These are phyloP conservation scores for Rhinopomastus cyanomelas DNA, from an alignment of 2,113 vertebrate species.

Conservation along the genomic window DNA sequence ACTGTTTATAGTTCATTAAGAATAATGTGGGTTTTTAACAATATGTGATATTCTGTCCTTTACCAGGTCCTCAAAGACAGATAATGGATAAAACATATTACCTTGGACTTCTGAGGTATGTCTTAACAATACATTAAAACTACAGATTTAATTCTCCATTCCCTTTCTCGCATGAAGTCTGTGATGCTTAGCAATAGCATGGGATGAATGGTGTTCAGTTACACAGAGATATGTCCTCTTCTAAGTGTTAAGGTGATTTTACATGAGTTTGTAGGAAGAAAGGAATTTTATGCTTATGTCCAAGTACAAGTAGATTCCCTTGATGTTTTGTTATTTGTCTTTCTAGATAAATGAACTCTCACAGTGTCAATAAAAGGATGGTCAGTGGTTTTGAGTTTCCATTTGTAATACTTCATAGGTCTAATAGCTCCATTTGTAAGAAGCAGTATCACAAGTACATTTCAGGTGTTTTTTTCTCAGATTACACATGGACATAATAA, in stretches of 20 bases:
- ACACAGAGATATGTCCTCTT: not conserved
- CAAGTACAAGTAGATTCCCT: not conserved
- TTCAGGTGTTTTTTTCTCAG: not conserved
- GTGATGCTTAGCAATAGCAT: rapidly evolving
- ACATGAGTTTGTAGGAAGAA: not conserved
- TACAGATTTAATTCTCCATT: not conserved
- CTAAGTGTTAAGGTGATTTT: not conserved
- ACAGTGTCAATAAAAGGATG: not conserved
- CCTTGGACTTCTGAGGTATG: conserved; percentile 91
- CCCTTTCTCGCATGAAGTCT: not conserved
- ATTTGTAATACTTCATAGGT: rapidly evolving
- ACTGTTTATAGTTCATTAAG: not conserved
- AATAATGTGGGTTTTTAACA: not conserved
- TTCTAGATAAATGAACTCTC: not conserved
- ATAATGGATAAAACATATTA: conserved; percentile 98
- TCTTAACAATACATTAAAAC: not conserved
- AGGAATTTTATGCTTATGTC: not conserved
- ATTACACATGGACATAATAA: not conserved
- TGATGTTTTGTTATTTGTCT: not conserved
- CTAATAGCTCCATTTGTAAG: not conserved
- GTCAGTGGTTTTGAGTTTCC: not conserved
- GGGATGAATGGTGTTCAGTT: not conserved
- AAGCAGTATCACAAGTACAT: not conserved
- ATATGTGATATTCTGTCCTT: not conserved
- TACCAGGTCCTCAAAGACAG: conserved; percentile 93